Conservation (phyloP, 2,113 vertebrate genomes). For the Ceyx cyanopectus region DNA sequence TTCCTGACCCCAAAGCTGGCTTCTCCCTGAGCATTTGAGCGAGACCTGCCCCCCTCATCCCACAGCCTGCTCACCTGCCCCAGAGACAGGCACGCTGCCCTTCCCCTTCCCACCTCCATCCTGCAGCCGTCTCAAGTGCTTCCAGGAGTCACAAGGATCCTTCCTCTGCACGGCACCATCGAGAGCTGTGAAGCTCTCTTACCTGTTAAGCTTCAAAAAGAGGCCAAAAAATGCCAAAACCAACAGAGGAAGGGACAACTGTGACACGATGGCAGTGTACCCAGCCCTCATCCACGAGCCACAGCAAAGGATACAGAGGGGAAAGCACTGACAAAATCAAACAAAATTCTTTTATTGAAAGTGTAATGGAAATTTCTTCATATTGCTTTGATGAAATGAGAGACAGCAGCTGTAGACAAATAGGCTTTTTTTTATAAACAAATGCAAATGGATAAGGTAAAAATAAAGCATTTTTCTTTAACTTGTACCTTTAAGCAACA, state of each 20-base stretch:
- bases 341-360: constrained; percentile 85
- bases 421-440: constrained; percentile 76
- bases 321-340: not conserved
- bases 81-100: too few relatives aligned
- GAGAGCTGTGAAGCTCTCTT: too few relatives aligned
- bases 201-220: not conserved
- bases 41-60: too few relatives aligned
- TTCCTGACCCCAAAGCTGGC: too few relatives aligned
- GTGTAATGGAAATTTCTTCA: constrained; percentile 90
- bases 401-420: constrained; percentile 84
- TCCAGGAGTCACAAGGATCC: too few relatives aligned
- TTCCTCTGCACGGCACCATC: too few relatives aligned
- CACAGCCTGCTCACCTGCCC: too few relatives aligned
- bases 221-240: not conserved
- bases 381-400: constrained; percentile 91
- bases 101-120: too few relatives aligned
- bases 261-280: accelerated
- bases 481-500: constrained; percentile 86
- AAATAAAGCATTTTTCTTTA: constrained; percentile 83
- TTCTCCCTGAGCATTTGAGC: too few relatives aligned
- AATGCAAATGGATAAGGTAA: constrained; percentile 78
- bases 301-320: not conserved
- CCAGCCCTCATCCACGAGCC: not conserved
- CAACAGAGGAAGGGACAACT: not conserved
- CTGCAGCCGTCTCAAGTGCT: too few relatives aligned